Conservation (phyloP, 1,140 invertebrate genomes). For the Ditylenchus dipsaci region DNA sequence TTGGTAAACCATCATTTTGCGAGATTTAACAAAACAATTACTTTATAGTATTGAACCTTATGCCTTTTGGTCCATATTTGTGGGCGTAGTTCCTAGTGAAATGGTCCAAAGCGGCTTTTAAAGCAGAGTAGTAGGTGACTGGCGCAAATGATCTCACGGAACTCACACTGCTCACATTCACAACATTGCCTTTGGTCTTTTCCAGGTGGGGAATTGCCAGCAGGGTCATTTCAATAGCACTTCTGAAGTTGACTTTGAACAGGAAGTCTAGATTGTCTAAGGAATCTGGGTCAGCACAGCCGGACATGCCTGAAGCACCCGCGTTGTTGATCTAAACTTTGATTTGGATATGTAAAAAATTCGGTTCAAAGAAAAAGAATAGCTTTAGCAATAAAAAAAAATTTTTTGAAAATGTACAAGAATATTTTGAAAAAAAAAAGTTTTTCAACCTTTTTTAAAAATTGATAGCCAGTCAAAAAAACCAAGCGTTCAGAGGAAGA, state of each 20-base stretch:
- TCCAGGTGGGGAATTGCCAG: conserved; percentile 36
- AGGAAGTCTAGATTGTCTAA: conserved; percentile 27
- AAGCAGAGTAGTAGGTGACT: conserved; percentile 12
- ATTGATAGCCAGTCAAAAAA: too few species aligned
- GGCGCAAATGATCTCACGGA: background rate
- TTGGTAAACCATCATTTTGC: too few species aligned
- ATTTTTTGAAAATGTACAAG: background rate
- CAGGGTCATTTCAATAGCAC: conserved; percentile 29
- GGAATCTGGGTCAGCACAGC: conserved; percentile 10
- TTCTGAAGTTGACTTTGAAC: conserved; percentile 18
- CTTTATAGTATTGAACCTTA: conserved; percentile 23
- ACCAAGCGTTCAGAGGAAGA: too few species aligned
- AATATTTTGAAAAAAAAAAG: too few species aligned
- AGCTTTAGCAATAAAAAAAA: too few species aligned
- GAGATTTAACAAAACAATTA: background rate
- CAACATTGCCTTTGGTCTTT: conserved; percentile 37
- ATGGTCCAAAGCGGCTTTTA: conserved; percentile 26
- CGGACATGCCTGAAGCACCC: conserved; percentile 1
- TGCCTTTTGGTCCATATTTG: conserved; percentile 13
- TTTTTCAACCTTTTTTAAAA: too few species aligned
- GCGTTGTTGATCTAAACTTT: conserved; percentile 25
- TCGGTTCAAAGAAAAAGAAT: too few species aligned
- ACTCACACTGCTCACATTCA: conserved; percentile 30
- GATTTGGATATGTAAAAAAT: background rate
- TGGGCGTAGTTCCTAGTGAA: conserved; percentile 18